These are phyloP conservation scores for Lepidothrix coronata DNA, from an alignment of 2,113 vertebrate species.

Conservation along the genomic window DNA sequence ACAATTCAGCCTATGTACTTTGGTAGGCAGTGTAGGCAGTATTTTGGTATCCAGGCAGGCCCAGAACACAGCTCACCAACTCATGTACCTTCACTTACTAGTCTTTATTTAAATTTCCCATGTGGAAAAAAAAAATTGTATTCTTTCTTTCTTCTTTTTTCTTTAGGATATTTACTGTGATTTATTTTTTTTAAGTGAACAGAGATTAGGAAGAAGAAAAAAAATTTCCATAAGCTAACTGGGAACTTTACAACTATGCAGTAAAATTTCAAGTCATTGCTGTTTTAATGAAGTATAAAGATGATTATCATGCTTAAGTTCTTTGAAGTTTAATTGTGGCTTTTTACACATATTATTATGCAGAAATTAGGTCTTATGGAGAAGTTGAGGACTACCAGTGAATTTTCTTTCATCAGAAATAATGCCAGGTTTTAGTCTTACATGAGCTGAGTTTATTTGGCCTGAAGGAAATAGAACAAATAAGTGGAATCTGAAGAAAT, in stretches of 20 bases:
- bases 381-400: background rate
- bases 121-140: background rate
- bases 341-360: background rate
- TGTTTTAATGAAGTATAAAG: background rate
- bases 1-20: background rate
- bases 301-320: background rate
- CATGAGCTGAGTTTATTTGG: background rate
- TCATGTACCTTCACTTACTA: background rate
- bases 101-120: background rate
- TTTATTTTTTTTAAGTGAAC: background rate
- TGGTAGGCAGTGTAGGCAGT: background rate
- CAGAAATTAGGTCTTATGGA: background rate
- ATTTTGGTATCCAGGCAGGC: background rate
- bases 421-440: background rate
- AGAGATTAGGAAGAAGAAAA: background rate
- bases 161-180: background rate
- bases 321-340: conserved; percentile 6
- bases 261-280: background rate
- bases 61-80: background rate
- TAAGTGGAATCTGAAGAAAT: background rate
- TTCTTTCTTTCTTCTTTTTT: background rate
- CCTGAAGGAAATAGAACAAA: background rate
- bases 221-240: background rate
- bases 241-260: background rate
- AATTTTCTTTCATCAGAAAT: background rate